phyloP scores from a whole-genome alignment of 2,888 invertebrate species.

The Dryomyza anilis region DNA sequence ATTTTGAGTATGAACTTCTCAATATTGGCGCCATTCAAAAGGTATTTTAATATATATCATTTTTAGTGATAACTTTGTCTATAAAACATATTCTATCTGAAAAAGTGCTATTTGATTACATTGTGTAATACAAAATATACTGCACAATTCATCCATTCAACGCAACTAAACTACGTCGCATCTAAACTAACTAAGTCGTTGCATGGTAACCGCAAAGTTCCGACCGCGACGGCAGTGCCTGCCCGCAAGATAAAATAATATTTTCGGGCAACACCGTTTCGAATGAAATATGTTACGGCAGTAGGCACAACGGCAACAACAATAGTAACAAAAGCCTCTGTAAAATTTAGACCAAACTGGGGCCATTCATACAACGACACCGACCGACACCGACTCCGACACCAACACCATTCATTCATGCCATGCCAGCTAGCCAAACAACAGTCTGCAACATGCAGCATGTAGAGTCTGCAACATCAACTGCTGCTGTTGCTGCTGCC shows the following conservation, averaged over 20 bases:
- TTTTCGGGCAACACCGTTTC: not conserved
- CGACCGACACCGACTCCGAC: too few species aligned
- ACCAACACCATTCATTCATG: constrained; percentile 1
- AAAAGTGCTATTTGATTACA: too few species aligned
- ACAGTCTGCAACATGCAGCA: not conserved
- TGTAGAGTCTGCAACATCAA: not conserved
- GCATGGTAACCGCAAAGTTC: not conserved
- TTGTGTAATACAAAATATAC: too few species aligned
- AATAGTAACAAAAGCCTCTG: constrained; percentile 2
- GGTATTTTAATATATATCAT: too few species aligned
- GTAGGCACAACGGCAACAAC: not conserved
- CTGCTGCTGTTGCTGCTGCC: not conserved
- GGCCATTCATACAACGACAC: constrained; percentile 5
- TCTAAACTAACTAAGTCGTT: not conserved
- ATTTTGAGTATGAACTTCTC: too few species aligned
- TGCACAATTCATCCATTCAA: too few species aligned
- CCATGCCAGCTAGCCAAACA: not conserved
- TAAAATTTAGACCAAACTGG: constrained; percentile 1
- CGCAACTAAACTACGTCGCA: not conserved
- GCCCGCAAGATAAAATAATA: not conserved
- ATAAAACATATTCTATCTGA: too few species aligned
- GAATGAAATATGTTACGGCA: constrained; percentile 6
- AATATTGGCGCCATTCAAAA: too few species aligned
- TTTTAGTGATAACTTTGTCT: too few species aligned
- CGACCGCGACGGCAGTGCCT: not conserved